Evolutionary conservation across 2,888 invertebrate genomes (phyloP), one percentile per base, ranked within the genome.

Genomic region (Papilio gigon): DNA sequence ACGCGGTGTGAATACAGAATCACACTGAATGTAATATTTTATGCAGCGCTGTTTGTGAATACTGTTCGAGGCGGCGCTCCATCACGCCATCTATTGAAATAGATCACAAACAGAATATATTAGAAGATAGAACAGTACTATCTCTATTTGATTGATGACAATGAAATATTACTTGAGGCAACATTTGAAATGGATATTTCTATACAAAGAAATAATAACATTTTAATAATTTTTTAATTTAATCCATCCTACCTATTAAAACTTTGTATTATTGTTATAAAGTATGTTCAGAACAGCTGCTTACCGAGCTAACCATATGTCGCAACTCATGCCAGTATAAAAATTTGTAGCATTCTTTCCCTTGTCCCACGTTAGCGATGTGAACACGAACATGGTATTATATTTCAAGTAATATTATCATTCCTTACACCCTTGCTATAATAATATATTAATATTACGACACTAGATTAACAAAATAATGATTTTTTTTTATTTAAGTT

Each of bases 101-200:
- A 25, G 62, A 62, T 67, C 67, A 67, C 62, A 67, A 62, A 56
- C 53, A 42, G 67, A 62, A 67, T 67, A 62, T 56, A 67, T 62
- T 67, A 61, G 20, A 40, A 14, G 12, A 35, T 27, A 20, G 14
- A 66, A 60, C 30, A 56, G 27, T 37, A 47, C 42, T 59, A 59
- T 35, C 44, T 14, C 44, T 14, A n/a, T 47, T 27, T 60, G 59
- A 60, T 37, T 60, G 37, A 60, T 58, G 37, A 64, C 20, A 30
- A 33, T 33, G 30, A 47, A 33, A 22, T 40, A 40, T 62, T 30
- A 22, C 40, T 44, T 14, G 17, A 20, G 12, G 40, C 62, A 44
- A 60, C 40, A 40, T 60, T 50, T 25, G 40, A 60, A 37, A 40
- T 20, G 12, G 2, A 4, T 20, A 5, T 37, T 20, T 25, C 17